Evolutionary conservation across 1,140 invertebrate species (phyloP).

Genomic region (Cydia fagiglandana): DNA sequence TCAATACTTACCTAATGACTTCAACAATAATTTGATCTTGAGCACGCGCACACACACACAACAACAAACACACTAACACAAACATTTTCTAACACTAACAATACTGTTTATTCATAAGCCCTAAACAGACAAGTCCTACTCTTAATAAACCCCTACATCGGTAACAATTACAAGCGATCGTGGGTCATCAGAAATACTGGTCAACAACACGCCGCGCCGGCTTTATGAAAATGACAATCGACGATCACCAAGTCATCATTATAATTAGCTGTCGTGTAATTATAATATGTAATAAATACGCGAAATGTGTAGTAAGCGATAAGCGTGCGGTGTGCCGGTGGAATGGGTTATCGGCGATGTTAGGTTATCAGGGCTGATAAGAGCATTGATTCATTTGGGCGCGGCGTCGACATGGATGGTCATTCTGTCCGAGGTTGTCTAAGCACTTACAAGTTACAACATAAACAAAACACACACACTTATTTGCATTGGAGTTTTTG

Average conservation of each 20-base stretch:
- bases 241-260: background rate
- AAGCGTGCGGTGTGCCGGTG: background rate
- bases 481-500: too few species aligned
- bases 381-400: slow-evolving; percentile 27
- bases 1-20: slow-evolving; percentile 18
- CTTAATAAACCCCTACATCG: background rate
- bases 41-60: slow-evolving; percentile 8
- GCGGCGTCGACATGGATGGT: background rate
- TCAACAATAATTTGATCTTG: slow-evolving; percentile 10
- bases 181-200: background rate
- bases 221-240: background rate
- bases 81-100: slow-evolving; percentile 3
- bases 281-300: background rate
- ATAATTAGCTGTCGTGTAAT: background rate
- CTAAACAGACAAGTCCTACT: background rate
- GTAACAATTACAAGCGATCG: background rate
- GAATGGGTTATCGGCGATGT: slow-evolving; percentile 24
- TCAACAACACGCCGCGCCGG: background rate
- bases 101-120: slow-evolving; percentile 6
- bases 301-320: background rate
- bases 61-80: slow-evolving; percentile 17
- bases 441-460: background rate
- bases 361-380: slow-evolving; percentile 22
- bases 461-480: too few species aligned
- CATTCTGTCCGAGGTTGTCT: background rate